A percentile compares a stretch with the other conserved stretches of the same genome.
Evolutionary conservation across 2,888 invertebrate genomes (phyloP).

Genomic region (Thecophora atra): DNA sequence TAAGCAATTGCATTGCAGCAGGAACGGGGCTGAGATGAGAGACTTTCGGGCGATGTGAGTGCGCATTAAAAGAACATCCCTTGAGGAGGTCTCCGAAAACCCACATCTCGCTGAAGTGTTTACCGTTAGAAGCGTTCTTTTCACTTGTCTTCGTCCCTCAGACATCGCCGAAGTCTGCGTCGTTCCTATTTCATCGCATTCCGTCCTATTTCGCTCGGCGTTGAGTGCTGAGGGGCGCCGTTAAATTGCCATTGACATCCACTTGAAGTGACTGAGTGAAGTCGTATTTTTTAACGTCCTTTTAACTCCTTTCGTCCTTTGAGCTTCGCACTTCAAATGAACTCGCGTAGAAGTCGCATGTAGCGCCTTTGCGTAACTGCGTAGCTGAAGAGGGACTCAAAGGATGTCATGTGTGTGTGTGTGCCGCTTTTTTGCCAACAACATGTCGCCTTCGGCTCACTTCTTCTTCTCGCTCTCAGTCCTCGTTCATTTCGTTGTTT

Average conservation of each 20-base stretch:
- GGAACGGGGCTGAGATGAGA: too few species aligned
- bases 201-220: conserved; percentile 7
- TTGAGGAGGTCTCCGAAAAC: too few species aligned
- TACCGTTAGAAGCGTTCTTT: conserved; percentile 7
- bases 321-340: conserved; percentile 19
- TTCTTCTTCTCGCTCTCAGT: conserved; percentile 40
- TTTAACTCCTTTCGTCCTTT: conserved; percentile 39
- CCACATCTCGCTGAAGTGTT: too few species aligned
- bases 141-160: conserved; percentile 7
- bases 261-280: conserved; percentile 43
- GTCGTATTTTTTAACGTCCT: conserved; percentile 38
- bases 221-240: conserved; percentile 46
- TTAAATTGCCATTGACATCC: conserved; percentile 50
- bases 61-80: too few species aligned
- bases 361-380: conserved; percentile 6
- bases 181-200: conserved; percentile 13
- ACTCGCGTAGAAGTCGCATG: conserved; percentile 4
- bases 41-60: too few species aligned
- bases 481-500: conserved; percentile 35
- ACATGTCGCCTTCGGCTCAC: conserved; percentile 42
- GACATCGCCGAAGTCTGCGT: conserved; percentile 1
- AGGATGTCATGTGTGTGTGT: conserved; percentile 42
- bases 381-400: conserved; percentile 36
- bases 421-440: conserved; percentile 33
- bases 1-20: too few species aligned